Conservation (phyloP, 2,797 vertebrate genomes). For the Schizopygopsis pylzovi region DNA sequence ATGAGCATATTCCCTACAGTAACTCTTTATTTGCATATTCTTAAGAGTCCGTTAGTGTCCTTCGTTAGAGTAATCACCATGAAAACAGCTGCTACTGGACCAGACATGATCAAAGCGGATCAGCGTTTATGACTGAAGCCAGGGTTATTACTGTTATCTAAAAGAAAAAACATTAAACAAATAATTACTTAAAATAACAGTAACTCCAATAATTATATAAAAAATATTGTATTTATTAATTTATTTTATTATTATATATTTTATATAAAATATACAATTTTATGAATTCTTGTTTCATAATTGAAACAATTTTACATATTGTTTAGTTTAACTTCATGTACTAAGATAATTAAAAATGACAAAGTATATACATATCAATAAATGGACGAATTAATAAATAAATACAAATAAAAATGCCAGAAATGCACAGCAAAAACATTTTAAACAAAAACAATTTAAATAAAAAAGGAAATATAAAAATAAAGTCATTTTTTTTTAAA, state of each 20-base stretch:
- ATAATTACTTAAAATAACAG: not conserved
- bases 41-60: slow-evolving; percentile 55
- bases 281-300: no score
- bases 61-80: slow-evolving; percentile 68
- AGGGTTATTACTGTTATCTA: not conserved
- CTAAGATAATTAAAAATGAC: no score
- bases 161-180: not conserved
- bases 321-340: no score
- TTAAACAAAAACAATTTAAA: not conserved
- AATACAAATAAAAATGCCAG: not conserved
- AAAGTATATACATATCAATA: not conserved
- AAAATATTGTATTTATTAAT: not conserved
- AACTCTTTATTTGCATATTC: slow-evolving; percentile 21
- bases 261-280: no score
- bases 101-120: slow-evolving; percentile 54
- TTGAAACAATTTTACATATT: no score
- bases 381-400: not conserved
- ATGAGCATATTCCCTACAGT: not conserved
- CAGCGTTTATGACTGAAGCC: slow-evolving; percentile 27
- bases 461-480: not conserved
- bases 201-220: not conserved
- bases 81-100: slow-evolving; percentile 63
- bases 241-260: no score
- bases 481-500: not conserved
- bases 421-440: not conserved